Base-by-base conservation (phyloP, 2,888 invertebrate genomes). In the Coecobrya sp. region DNA sequence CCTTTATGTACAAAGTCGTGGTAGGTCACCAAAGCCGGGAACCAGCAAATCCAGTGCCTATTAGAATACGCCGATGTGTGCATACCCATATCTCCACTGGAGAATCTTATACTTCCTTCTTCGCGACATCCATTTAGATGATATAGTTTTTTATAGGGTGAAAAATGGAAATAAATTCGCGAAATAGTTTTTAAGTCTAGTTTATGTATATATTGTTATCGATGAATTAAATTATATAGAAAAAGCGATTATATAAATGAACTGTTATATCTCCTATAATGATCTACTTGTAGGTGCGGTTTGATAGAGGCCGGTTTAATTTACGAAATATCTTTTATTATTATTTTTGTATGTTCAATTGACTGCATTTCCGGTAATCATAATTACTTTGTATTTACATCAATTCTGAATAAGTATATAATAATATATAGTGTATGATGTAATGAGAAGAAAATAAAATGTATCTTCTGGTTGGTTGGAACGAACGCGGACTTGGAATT, bases 381-480 rank as follows among this genome's bases (percentile, higher is more conserved):
- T 65, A 16, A 5, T 65, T n/a, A 70, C 22, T n/a, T 13, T 70
- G n/a, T 70, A 70, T 70, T 70, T 70, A 70, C 70, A 70, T 5
- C n/a, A 27, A 70, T 70, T 2, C 10, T 36, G 8, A 70, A 13
- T 70, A 36, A 36, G 13, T 16, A 70, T 70, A 70, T 30, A 36
- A 36, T 68, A 27, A 27, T 36, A 16, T 62, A 70, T 70, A 70
- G 70, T 70, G 65, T 36, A n/a, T n/a, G n/a, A n/a, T 62, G 25
- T 65, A 65, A 70, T 36, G 70, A 70, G 70, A 70, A 36, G 70
- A 70, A 70, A 70, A 70, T 70, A 70, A 70, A 70, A 70, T 36
- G 19, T 36, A 70, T 70, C 30, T 70, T 36, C 70, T 70, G 5
- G 27, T 70, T 70, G 30, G 30, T 5, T 36, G 2, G 36, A 36